A percentile compares a stretch with the other conserved stretches of the same genome.
Conservation (phyloP, 2,113 vertebrate species). For the Neoarius graeffei region DNA sequence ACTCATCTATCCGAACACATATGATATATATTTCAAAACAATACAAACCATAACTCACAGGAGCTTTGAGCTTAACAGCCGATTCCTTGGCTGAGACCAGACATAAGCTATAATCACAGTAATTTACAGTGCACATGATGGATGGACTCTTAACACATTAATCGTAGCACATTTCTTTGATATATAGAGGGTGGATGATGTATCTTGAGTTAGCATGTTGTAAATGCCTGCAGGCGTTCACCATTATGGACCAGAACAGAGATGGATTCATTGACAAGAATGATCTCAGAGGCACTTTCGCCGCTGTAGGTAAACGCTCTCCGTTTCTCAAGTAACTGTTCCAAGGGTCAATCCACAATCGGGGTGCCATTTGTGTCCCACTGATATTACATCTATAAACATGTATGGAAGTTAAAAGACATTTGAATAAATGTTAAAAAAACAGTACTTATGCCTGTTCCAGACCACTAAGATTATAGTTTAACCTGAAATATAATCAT, state of each 20-base stretch:
- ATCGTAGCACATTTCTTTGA: slow-evolving; percentile 33
- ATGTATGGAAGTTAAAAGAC: neutral
- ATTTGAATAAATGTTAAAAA: neutral
- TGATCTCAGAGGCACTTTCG: slow-evolving; percentile 82
- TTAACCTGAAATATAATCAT: neutral
- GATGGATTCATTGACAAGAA: slow-evolving; percentile 88
- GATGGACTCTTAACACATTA: slow-evolving; percentile 35
- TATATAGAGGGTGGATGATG: slow-evolving; percentile 29
- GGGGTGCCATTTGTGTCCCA: neutral
- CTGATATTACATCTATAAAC: neutral
- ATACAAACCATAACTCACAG: slow-evolving; percentile 35
- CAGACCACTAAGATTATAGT: neutral
- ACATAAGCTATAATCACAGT: neutral
- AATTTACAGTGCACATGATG: slow-evolving; percentile 28
- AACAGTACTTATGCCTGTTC: neutral
- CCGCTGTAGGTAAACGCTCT: slow-evolving; percentile 75
- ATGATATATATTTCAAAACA: neutral
- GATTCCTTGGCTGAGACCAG: slow-evolving; percentile 22
- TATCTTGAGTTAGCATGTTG: slow-evolving; percentile 25
- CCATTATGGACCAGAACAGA: slow-evolving; percentile 93
- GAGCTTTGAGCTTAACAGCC: slow-evolving; percentile 19
- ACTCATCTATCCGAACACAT: neutral
- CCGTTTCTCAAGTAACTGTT: neutral
- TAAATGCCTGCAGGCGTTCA: slow-evolving; percentile 78
- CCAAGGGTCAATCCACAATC: neutral